Base-by-base conservation (phyloP, 2,113 vertebrate genomes). In the Hymenochirus boettgeri region DNA sequence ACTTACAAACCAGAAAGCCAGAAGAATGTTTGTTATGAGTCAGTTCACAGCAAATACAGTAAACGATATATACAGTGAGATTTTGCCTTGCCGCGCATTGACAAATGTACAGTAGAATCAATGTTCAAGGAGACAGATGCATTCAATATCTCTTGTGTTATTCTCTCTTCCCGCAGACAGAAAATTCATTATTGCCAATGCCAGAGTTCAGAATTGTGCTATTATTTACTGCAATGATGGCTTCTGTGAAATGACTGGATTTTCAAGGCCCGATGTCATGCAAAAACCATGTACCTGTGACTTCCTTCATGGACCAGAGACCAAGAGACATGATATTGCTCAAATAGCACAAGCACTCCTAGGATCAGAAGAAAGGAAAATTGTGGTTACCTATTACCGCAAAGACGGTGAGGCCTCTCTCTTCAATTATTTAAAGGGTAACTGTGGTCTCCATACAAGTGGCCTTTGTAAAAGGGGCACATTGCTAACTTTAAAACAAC, bases 141-240 rank as follows among this genome's bases (percentile, higher is more conserved):
- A 42, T 15, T 21, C 9, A 18, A 22, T 52, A 42, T 37, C 10
- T 11, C 3, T 15, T 29, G 66, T 65, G 64, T 71, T 75, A 57
- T 69, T 29, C 81, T 52, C 80, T 82, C 26, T 70, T 78, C 71
- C 81, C 84, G 72, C 74, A 99, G 96, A 99, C 86, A 93, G 95
- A 82, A 99, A 97, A 91, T 99, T 99, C 88, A 88, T 99, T 72
- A 99, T 99, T 83, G 96, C 96, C 84, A 99, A 99, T 80, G 96
- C 96, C 69, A 91, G 95, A 78, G 96, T 97, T 62, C 87, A 96
- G 83, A 98, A 99, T 70, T 99, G 96, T 84, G 96, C 96, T 9
- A 98, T 99, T 80, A 99, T 99, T 76, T 99, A 98, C 84, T 98
- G 95, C 88, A 99, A 99, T 55, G 96, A 99, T 62, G 93, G 90